These are phyloP conservation scores for Eurystomus gularis DNA, from an alignment of 2,113 vertebrate species.

Conservation along the genomic window DNA sequence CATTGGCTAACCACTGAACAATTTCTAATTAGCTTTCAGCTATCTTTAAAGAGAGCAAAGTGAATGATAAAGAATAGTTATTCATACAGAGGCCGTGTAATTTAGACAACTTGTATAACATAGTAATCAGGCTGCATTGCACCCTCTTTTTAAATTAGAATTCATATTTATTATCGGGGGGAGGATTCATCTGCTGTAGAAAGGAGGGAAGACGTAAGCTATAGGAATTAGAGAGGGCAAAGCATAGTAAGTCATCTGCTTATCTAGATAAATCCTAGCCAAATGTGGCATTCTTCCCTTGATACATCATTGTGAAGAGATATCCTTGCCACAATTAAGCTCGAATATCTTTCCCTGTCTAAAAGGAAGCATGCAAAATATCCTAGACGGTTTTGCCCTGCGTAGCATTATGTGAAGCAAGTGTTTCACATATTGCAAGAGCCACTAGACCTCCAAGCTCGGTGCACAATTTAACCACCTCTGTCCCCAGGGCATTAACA, in stretches of 20 bases:
- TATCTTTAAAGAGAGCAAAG: slow-evolving; percentile 31
- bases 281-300: background rate
- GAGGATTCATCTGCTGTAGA: slow-evolving; percentile 11
- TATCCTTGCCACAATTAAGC: background rate
- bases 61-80: slow-evolving; percentile 44
- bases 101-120: slow-evolving; percentile 55
- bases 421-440: background rate
- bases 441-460: background rate
- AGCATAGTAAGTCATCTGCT: background rate
- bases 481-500: background rate
- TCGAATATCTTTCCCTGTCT: background rate
- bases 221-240: background rate
- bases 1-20: slow-evolving; percentile 23
- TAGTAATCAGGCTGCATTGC: background rate
- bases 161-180: background rate
- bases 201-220: background rate
- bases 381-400: background rate
- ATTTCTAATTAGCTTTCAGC: slow-evolving; percentile 53
- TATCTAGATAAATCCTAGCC: background rate
- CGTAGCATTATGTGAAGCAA: background rate
- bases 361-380: background rate
- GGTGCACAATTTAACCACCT: background rate
- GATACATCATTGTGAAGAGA: background rate
- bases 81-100: background rate
- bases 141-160: background rate